Evolutionary conservation across 2,113 vertebrate genomes (phyloP).

Genomic region (Planiliza haematocheilus): DNA sequence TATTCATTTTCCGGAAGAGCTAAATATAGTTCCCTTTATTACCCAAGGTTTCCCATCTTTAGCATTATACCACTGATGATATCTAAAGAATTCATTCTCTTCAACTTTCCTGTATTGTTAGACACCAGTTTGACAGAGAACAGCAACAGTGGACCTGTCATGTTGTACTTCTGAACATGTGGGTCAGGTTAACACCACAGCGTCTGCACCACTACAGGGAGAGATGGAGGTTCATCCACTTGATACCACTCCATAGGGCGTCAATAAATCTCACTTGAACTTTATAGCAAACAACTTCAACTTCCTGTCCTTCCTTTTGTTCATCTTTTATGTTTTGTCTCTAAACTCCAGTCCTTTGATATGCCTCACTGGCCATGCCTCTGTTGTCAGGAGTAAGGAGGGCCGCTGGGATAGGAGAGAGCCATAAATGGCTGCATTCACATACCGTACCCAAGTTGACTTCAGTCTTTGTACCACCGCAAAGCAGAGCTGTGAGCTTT

Average conservation of each 20-base stretch:
- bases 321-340: slow-evolving; percentile 15
- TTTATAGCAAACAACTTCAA: background rate
- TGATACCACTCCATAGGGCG: background rate
- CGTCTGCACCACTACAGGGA: background rate
- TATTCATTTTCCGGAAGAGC: too few species aligned
- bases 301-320: slow-evolving; percentile 13
- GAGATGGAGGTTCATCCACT: slow-evolving; percentile 13
- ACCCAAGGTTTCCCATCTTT: too few species aligned
- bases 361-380: background rate
- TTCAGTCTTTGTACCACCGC: slow-evolving; percentile 45
- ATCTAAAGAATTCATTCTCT: too few species aligned
- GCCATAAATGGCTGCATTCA: slow-evolving; percentile 51
- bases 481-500: slow-evolving; percentile 52
- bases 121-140: background rate
- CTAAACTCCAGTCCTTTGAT: slow-evolving; percentile 6
- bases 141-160: background rate
- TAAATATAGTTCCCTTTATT: too few species aligned
- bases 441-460: slow-evolving; percentile 35
- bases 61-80: too few species aligned
- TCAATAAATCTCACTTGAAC: slow-evolving; percentile 28
- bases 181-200: slow-evolving; percentile 13
- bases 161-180: slow-evolving; percentile 9
- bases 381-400: slow-evolving; percentile 10
- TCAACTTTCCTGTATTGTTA: background rate
- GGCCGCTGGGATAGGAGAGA: slow-evolving; percentile 9